Evolutionary conservation across 2,113 vertebrate genomes (phyloP).

Genomic region (Microtus richardsoni): DNA sequence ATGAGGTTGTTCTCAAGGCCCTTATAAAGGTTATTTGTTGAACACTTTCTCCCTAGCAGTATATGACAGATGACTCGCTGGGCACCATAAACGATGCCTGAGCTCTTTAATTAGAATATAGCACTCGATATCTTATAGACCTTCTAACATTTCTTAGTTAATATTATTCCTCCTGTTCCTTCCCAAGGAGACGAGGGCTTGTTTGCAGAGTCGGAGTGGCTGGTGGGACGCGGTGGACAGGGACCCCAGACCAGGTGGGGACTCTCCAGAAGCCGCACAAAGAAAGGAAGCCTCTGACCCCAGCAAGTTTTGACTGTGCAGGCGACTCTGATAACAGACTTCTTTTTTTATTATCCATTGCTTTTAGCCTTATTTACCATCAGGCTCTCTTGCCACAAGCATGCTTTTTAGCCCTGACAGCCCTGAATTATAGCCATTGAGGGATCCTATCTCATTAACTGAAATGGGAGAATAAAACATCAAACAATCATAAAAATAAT

Average conservation of each 20-base stretch:
- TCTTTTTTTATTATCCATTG: constrained; percentile 84
- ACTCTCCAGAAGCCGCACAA: constrained; percentile 77
- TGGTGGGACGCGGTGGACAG: constrained; percentile 73
- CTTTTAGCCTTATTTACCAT: constrained; percentile 92
- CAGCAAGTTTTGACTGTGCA: constrained; percentile 85
- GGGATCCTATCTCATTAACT: constrained; percentile 98
- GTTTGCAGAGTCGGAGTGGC: constrained; percentile 80
- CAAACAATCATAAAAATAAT: constrained; percentile 98
- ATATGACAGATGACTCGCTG: constrained; percentile 88
- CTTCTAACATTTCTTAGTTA: constrained; percentile 84
- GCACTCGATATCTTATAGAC: constrained; percentile 86
- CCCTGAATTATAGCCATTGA: constrained; percentile 94
- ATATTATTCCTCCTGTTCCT: constrained; percentile 83
- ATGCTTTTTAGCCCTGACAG: constrained; percentile 94
- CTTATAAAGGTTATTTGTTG: constrained; percentile 89
- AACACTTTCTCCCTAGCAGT: constrained; percentile 82
- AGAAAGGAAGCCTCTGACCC: constrained; percentile 81
- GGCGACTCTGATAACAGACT: constrained; percentile 84
- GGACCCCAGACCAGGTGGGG: constrained; percentile 65
- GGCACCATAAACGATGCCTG: constrained; percentile 85
- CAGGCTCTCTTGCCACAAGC: constrained; percentile 89
- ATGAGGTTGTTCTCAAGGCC: constrained; percentile 83
- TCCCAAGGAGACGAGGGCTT: constrained; percentile 83
- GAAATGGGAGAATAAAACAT: constrained; percentile 95
- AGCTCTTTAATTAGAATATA: constrained; percentile 90